Evolutionary conservation across 2,797 vertebrate species (phyloP).

Genomic region (Gambelia wislizenii): DNA sequence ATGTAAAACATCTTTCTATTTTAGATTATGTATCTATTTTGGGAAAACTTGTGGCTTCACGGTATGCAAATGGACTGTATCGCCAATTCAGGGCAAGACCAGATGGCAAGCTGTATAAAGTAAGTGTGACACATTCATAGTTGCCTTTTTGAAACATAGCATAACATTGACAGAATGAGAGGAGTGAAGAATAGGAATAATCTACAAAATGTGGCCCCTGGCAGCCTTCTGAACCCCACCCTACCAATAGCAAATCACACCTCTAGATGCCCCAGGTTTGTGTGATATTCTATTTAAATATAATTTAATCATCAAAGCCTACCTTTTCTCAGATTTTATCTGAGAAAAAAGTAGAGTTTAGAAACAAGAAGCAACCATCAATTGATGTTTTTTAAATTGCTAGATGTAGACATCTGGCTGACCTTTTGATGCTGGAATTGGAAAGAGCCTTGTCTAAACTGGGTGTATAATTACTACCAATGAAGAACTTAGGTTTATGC

Average conservation of each 20-base stretch:
- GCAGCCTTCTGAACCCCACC: too few relatives aligned
- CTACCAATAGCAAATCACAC: too few relatives aligned
- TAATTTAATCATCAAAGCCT: too few relatives aligned
- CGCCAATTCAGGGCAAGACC: conserved; percentile 67
- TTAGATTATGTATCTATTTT: conserved; percentile 82
- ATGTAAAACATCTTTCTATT: conserved; percentile 54
- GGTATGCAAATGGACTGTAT: conserved; percentile 81
- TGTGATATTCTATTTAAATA: too few relatives aligned
- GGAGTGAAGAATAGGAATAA: background rate
- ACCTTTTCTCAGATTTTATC: too few relatives aligned
- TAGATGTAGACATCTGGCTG: background rate
- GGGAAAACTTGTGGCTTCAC: conserved; percentile 82
- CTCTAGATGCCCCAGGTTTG: too few relatives aligned
- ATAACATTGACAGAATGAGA: conserved; percentile 15
- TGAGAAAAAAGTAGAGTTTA: too few relatives aligned
- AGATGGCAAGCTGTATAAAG: conserved; percentile 80
- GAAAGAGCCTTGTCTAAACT: background rate
- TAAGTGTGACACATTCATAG: conserved; percentile 71
- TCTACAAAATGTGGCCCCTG: too few relatives aligned
- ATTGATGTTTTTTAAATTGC: too few relatives aligned
- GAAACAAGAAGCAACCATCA: too few relatives aligned
- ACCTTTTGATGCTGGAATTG: background rate
- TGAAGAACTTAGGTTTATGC: background rate
- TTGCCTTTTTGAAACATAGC: conserved; percentile 9
- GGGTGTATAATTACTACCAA: background rate